Evolutionary conservation across 1,140 invertebrate genomes (phyloP).

Genomic region (Asobara japonica): DNA sequence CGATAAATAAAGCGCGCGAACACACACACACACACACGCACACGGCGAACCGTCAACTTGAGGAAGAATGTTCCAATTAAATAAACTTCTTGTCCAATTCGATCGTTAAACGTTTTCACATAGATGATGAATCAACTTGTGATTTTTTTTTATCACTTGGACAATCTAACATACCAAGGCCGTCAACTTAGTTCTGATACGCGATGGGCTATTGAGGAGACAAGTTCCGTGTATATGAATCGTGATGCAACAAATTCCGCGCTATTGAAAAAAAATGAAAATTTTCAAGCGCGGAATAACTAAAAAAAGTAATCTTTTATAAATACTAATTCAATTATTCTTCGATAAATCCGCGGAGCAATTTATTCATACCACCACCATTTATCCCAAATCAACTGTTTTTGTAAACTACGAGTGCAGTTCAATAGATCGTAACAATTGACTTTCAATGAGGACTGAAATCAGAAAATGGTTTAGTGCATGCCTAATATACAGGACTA

Average conservation of each 20-base stretch:
- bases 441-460: not conserved
- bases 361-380: too few relatives aligned
- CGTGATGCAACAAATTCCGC: conserved; percentile 24
- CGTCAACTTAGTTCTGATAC: conserved; percentile 21
- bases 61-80: not conserved
- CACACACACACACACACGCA: too few relatives aligned
- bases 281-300: too few relatives aligned
- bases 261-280: not conserved
- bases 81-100: not conserved
- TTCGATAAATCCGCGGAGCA: too few relatives aligned
- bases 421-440: not conserved
- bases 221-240: conserved; percentile 31
- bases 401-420: not conserved
- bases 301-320: not conserved
- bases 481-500: not conserved
- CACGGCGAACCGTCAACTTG: not conserved
- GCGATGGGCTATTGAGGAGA: conserved; percentile 12
- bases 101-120: not conserved
- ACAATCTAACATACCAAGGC: conserved; percentile 18
- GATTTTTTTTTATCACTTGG: not conserved
- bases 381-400: too few relatives aligned
- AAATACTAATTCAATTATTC: too few relatives aligned
- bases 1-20: too few relatives aligned
- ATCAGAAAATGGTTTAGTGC: not conserved
- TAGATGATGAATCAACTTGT: not conserved